Base-by-base conservation (phyloP, 2,797 vertebrate species). In the Tauraco hartlaubi region DNA sequence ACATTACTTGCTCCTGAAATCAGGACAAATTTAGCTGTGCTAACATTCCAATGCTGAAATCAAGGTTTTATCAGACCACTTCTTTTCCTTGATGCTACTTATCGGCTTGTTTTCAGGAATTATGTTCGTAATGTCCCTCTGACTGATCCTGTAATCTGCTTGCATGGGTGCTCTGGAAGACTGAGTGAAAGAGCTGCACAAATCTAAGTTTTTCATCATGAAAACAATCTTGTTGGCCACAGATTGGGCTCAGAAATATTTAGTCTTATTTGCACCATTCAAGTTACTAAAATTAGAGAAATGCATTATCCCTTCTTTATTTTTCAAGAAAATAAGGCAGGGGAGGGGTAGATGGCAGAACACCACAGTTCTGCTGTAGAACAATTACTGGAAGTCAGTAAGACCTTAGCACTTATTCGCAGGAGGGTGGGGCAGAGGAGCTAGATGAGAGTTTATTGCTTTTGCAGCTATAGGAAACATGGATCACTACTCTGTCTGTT, bases 331-430 rank as follows among this genome's bases (percentile, higher is more conserved):
- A 94, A 86, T 62, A 66, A 88, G 31, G 62, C 82, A 43, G 73
- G 79, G 92, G 78, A 95, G 87, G 78, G 85, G 85, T 19, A 90
- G 54, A 69, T 58, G 80, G 44, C 80, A 95, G 66, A 95, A 85
- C 52, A 95, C 2, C 90, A 90, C 43, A 35, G 62, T 33, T 76
- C 39, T 87, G 85, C 69, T 90, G 35, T 22, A 67, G 55, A 96
- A 95, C 66, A 96, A 96, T 93, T 83, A 54, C 66, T 75, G 93
- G 92, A 97, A 95, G 71, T 82, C 85, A 87, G 87, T 7, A 74
- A 91, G 73, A 85, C 37, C 14, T 80, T 11, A 66, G 46, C 43
- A 85, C 37, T 44, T 44, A 55, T 41, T 56, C 13, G 8, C 49
- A 39, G 55, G 67, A 84, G 92, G 90, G 96, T 87, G 90, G 80